A percentile compares a stretch with the other conserved stretches of the same genome.
phyloP scores from a whole-genome alignment of 2,113 vertebrate genomes.

The Podiceps cristatus region DNA sequence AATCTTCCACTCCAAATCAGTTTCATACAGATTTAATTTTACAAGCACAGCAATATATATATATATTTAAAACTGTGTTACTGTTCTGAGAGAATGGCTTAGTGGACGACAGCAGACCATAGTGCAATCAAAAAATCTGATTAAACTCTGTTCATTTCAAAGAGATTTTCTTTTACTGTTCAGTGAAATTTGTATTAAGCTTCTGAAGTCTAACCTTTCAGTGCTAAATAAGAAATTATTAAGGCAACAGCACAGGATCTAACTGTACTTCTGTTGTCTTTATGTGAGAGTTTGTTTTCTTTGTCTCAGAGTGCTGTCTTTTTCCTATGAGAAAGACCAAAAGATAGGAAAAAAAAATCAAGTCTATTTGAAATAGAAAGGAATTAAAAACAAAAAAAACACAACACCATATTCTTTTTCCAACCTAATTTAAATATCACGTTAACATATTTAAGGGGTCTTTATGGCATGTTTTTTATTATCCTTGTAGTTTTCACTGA shows the following conservation, averaged over 20 bases:
- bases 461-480: background rate
- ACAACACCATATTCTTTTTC: background rate
- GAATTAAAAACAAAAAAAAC: background rate
- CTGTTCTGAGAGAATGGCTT: background rate
- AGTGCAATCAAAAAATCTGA: background rate
- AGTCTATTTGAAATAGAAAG: background rate
- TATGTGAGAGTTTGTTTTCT: background rate
- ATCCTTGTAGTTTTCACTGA: background rate
- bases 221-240: background rate
- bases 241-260: background rate
- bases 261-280: background rate
- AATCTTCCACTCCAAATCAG: background rate
- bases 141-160: background rate
- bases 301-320: background rate
- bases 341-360: background rate
- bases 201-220: background rate
- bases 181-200: background rate
- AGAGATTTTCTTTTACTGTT: background rate
- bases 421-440: background rate
- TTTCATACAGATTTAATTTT: background rate
- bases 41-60: background rate
- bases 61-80: background rate
- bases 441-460: background rate
- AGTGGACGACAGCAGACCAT: background rate
- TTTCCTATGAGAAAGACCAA: background rate